Evolutionary conservation across 2,113 vertebrate genomes (phyloP), one percentile per base, ranked within the genome.

Genomic region (Paramormyrops kingsleyae): DNA sequence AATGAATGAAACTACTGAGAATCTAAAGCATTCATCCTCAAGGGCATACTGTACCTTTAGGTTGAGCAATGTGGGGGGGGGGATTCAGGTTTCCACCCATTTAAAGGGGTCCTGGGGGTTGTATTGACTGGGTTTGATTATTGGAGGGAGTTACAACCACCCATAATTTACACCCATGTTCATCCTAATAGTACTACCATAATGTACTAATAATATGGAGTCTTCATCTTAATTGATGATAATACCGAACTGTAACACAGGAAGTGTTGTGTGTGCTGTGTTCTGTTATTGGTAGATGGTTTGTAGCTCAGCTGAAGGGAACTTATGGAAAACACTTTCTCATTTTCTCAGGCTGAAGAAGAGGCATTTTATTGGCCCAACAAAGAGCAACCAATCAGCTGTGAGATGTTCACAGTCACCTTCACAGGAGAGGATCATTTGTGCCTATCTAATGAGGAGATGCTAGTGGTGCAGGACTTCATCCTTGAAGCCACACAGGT

Each of bases 371-470:
- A 97, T 92, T 99, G 98, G 97, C 98, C 98, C 91, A 96, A 95
- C 91, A 97, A 97, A 95, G 97, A 98, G n/a, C 97, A 97, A 42
- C 97, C 97, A 92, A 97, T 99, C 94, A 97, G 95, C 92, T 98
- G 97, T 93, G 97, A 99, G 84, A 97, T 92, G 89, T 98, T 99
- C 92, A 98, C 96, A 87, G 97, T 99, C 80, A 97, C 96, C 0
- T 95, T 96, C 94, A 96, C 95, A 88, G 94, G 96, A 90, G 97
- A 99, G 94, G 97, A 98, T 84, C 95, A 96, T 50, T 92, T 97
- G 24, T 97, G 95, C 94, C 94, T 99, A 62, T 97, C 97, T 74
- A 98, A 97, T 0, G 97, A 99, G 70, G 98, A 99, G 93, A 97
- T 95, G 56, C 93, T 99, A 46, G 93, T 97, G 90, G 95, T 99